A percentile compares a stretch with the other conserved stretches of the same genome.
phyloP scores from a whole-genome alignment of 2,888 invertebrate genomes.

The Thalpophila matura region DNA sequence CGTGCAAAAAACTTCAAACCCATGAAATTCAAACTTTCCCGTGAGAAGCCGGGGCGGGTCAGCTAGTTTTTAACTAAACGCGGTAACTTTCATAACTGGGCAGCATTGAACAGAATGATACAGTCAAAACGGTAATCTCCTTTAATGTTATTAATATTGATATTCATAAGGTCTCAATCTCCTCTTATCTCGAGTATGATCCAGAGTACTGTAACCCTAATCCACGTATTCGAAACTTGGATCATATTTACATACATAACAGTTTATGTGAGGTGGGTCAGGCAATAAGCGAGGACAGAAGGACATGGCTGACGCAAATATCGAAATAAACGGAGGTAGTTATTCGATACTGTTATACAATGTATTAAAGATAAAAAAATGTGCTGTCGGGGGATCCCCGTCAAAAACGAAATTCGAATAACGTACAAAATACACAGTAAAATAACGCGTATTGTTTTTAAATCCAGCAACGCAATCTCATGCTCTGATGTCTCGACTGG shows the following conservation, averaged over 20 bases:
- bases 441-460: no score
- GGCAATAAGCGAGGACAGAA: slow-evolving; percentile 9
- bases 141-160: slow-evolving; percentile 29
- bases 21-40: no score
- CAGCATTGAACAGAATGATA: background rate
- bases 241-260: slow-evolving; percentile 57
- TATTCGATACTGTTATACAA: background rate
- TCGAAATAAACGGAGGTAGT: no score
- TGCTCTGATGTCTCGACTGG: no score
- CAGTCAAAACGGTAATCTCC: slow-evolving; percentile 1
- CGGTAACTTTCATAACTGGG: background rate
- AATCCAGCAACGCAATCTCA: no score
- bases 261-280: slow-evolving; percentile 30
- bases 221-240: slow-evolving; percentile 50
- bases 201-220: slow-evolving; percentile 43
- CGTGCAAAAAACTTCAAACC: no score
- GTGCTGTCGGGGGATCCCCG: no score
- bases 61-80: no score
- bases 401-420: no score
- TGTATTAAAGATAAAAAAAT: no score
- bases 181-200: slow-evolving; percentile 25
- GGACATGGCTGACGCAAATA: background rate
- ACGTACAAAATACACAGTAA: no score
- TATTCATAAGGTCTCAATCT: slow-evolving; percentile 35
- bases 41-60: no score